phyloP scores from a whole-genome alignment of 2,888 invertebrate genomes.

The Hemistola chrysoprasaria region DNA sequence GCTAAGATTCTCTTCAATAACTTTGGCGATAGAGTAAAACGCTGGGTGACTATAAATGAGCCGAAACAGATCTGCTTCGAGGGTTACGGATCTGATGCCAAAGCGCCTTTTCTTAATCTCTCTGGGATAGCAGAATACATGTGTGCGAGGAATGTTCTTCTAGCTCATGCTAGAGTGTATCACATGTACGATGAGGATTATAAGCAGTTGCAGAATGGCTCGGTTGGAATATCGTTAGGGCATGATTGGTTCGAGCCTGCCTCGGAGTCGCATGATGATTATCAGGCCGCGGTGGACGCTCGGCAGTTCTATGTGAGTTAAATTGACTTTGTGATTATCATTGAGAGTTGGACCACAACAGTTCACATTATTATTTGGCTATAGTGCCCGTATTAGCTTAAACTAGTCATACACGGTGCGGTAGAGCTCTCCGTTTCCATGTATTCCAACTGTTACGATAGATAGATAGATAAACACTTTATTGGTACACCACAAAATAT shows the following conservation, averaged over 20 bases:
- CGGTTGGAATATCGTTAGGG: constrained; percentile 56
- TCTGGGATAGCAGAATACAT: constrained; percentile 75
- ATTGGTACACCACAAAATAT: no score
- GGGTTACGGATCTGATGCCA: constrained; percentile 53
- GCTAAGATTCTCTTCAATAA: constrained; percentile 73
- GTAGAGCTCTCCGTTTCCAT: no score
- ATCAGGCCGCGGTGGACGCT: constrained; percentile 74
- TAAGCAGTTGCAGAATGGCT: constrained; percentile 45
- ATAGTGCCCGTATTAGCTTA: no score
- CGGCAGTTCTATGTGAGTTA: constrained; percentile 77
- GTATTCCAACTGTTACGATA: no score
- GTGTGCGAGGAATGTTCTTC: constrained; percentile 76
- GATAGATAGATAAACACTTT: no score
- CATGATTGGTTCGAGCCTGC: constrained; percentile 76
- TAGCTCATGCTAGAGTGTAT: constrained; percentile 79
- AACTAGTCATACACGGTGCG: no score
- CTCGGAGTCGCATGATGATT: constrained; percentile 65
- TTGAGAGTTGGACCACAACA: no score
- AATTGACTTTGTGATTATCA: no score
- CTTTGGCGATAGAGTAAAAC: constrained; percentile 72
- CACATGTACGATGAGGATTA: constrained; percentile 57
- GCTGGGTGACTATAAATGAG: constrained; percentile 84
- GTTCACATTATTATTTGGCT: no score
- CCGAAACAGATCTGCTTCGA: constrained; percentile 65
- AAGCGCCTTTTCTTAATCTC: constrained; percentile 59